These are phyloP conservation scores for Catocala sponsa DNA, from an alignment of 2,888 invertebrate genomes.

Conservation along the genomic window DNA sequence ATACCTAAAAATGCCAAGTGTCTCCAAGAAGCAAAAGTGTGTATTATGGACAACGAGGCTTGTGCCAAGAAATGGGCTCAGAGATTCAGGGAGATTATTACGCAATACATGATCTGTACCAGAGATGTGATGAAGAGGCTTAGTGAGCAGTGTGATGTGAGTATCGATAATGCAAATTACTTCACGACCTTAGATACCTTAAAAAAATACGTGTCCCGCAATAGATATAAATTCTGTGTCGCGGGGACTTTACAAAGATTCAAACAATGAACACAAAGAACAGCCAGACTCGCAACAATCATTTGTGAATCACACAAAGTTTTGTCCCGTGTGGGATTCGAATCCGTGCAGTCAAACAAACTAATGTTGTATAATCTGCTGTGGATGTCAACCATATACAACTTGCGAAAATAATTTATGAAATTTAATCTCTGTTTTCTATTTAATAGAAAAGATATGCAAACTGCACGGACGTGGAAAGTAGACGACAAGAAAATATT, in stretches of 20 bases:
- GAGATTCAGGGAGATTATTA: slow-evolving; percentile 75
- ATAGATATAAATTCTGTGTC: too few relatives aligned
- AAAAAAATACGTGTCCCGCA: too few relatives aligned
- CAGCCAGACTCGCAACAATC: too few relatives aligned
- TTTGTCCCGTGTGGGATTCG: too few relatives aligned
- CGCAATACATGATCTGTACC: slow-evolving; percentile 83
- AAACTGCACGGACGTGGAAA: slow-evolving; percentile 80
- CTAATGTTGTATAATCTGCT: too few relatives aligned
- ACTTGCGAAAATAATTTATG: not conserved
- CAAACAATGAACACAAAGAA: too few relatives aligned
- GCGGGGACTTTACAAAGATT: too few relatives aligned
- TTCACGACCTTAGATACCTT: not conserved
- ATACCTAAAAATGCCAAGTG: slow-evolving; percentile 73
- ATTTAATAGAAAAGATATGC: slow-evolving; percentile 77
- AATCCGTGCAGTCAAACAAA: too few relatives aligned
- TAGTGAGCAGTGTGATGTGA: slow-evolving; percentile 80
- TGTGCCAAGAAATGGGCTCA: slow-evolving; percentile 84
- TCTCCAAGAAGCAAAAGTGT: slow-evolving; percentile 82
- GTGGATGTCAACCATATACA: too few relatives aligned
- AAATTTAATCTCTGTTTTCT: slow-evolving; percentile 1
- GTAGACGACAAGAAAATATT: slow-evolving; percentile 48
- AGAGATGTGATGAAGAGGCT: slow-evolving; percentile 80
- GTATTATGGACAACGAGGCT: slow-evolving; percentile 81
- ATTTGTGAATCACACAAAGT: too few relatives aligned
- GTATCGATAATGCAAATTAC: slow-evolving; percentile 27